These are phyloP conservation scores for Enteromius paludinosus DNA, from an alignment of 2,797 vertebrate species.

Conservation along the genomic window DNA sequence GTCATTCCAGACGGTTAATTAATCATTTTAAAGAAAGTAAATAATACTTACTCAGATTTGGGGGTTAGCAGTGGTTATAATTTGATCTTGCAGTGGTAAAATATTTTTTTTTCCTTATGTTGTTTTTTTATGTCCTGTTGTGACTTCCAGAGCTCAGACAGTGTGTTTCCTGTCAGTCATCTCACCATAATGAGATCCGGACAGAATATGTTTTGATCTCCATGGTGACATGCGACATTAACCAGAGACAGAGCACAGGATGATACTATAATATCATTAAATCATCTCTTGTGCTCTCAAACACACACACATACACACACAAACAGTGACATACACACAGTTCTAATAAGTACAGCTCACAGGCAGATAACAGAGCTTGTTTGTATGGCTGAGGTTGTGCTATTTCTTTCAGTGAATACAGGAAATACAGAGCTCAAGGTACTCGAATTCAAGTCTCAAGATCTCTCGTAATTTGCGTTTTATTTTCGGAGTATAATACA, in stretches of 20 bases:
- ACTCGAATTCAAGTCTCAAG: conserved; percentile 75
- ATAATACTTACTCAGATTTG: not conserved
- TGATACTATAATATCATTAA: conserved; percentile 41
- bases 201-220: conserved; percentile 69
- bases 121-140: conserved; percentile 11
- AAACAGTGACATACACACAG: not conserved
- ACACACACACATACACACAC: not conserved
- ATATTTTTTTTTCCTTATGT: conserved; percentile 20
- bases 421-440: conserved; percentile 67
- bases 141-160: conserved; percentile 8
- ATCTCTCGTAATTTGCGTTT: conserved; percentile 65
- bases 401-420: conserved; percentile 57
- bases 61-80: not conserved
- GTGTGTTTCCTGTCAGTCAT: conserved; percentile 32
- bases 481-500: conserved; percentile 71
- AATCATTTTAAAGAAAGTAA: not conserved
- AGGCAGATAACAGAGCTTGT: not conserved
- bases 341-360: not conserved
- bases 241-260: conserved; percentile 47
- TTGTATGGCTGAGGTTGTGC: conserved; percentile 2
- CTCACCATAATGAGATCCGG: conserved; percentile 75
- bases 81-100: not conserved
- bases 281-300: not conserved
- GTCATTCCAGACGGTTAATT: too few relatives aligned
- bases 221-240: conserved; percentile 77